A percentile compares a stretch with the other conserved stretches of the same genome.
These are phyloP conservation scores for Entelurus aequoreus DNA, from an alignment of 2,113 vertebrate genomes.

Conservation along the genomic window DNA sequence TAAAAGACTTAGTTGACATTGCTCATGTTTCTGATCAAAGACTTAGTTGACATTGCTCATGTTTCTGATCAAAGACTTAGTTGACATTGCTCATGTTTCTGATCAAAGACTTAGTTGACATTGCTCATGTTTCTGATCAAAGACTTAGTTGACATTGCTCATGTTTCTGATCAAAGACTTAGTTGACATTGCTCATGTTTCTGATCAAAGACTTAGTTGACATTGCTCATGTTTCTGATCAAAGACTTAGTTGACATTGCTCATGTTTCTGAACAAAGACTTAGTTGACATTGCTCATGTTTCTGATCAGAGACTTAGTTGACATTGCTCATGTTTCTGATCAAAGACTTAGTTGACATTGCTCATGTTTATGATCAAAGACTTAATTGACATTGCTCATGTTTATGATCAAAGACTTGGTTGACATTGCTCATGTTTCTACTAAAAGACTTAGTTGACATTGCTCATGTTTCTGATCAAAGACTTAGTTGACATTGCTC, in stretches of 20 bases:
- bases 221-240: too few species aligned
- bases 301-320: not conserved
- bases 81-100: too few species aligned
- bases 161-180: not conserved
- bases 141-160: not conserved
- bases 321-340: too few species aligned
- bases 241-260: not conserved
- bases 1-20: too few species aligned
- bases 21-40: not conserved
- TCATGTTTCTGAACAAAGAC: not conserved
- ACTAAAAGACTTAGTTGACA: not conserved
- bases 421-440: too few species aligned
- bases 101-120: not conserved
- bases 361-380: not conserved
- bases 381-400: too few species aligned
- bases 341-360: not conserved
- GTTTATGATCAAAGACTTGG: not conserved
- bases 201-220: not conserved
- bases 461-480: not conserved
- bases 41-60: too few species aligned
- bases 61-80: not conserved
- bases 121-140: not conserved
- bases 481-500: not conserved
- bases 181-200: too few species aligned
- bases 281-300: too few species aligned